Conservation (phyloP, 2,888 invertebrate species). For the Hypselothyrea guttata region DNA sequence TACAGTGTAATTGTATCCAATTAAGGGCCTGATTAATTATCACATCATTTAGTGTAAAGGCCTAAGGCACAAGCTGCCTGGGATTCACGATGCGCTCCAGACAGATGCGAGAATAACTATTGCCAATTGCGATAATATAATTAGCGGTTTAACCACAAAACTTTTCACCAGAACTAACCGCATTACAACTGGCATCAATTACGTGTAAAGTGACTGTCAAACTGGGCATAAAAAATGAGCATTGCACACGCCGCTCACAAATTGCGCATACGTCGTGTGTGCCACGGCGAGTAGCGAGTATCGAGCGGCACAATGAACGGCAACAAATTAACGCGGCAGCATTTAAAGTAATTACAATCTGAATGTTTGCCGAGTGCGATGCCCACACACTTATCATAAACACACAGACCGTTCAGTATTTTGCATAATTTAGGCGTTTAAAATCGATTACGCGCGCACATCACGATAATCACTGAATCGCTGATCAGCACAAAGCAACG, state of each 20-base stretch:
- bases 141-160: conserved; percentile 44
- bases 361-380: conserved; percentile 41
- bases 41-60: conserved; percentile 37
- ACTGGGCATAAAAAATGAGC: conserved; percentile 1
- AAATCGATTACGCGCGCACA: conserved; percentile 59
- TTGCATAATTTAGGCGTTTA: conserved; percentile 60
- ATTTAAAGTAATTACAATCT: conserved; percentile 37
- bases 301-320: conserved; percentile 9
- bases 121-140: conserved; percentile 22
- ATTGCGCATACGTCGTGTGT: conserved; percentile 48
- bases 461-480: conserved; percentile 11
- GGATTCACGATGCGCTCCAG: conserved; percentile 38
- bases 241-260: conserved; percentile 39
- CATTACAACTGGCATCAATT: conserved; percentile 32
- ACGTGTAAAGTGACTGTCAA: conserved; percentile 8
- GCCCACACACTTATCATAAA: conserved; percentile 36
- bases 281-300: too few species aligned
- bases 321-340: conserved; percentile 31
- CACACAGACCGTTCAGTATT: conserved; percentile 29
- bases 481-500: background rate
- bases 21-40: conserved; percentile 56
- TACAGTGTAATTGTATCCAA: conserved; percentile 39
- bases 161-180: conserved; percentile 19
- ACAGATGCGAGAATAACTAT: conserved; percentile 10
- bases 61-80: conserved; percentile 7